These are phyloP conservation scores for Menura novaehollandiae DNA, from an alignment of 2,113 vertebrate genomes.

Conservation along the genomic window DNA sequence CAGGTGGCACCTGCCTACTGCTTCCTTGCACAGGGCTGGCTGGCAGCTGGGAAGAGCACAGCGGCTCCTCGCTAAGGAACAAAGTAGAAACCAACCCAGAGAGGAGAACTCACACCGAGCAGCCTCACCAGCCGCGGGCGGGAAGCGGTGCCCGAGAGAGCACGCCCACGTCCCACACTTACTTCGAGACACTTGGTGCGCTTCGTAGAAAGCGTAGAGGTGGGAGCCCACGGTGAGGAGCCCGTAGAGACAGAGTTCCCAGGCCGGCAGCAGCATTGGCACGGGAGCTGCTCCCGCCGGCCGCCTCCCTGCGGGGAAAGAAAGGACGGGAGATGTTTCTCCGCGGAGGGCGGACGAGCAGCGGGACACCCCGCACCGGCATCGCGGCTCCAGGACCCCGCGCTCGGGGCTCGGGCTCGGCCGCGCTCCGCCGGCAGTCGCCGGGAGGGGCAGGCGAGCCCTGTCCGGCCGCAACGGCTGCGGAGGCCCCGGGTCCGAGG, in stretches of 20 bases:
- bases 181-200: slow-evolving; percentile 72
- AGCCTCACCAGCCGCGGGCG: background rate
- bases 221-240: slow-evolving; percentile 70
- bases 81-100: background rate
- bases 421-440: background rate
- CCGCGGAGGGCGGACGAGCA: background rate
- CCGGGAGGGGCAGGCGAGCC: background rate
- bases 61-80: background rate
- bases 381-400: background rate
- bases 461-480: background rate
- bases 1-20: background rate
- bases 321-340: background rate
- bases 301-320: background rate
- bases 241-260: slow-evolving; percentile 69
- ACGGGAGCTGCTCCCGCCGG: background rate
- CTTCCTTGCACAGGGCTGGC: background rate
- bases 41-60: background rate
- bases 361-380: background rate
- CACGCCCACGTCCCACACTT: background rate
- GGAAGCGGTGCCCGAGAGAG: background rate
- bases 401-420: background rate
- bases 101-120: background rate
- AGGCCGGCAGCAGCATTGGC: slow-evolving; percentile 54
- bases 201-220: slow-evolving; percentile 76
- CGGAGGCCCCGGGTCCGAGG: background rate